Percentiles rank a stretch among this genome's conserved stretches.
Evolutionary conservation across 2,113 vertebrate species (phyloP).

Genomic region (Accipiter cooperii): DNA sequence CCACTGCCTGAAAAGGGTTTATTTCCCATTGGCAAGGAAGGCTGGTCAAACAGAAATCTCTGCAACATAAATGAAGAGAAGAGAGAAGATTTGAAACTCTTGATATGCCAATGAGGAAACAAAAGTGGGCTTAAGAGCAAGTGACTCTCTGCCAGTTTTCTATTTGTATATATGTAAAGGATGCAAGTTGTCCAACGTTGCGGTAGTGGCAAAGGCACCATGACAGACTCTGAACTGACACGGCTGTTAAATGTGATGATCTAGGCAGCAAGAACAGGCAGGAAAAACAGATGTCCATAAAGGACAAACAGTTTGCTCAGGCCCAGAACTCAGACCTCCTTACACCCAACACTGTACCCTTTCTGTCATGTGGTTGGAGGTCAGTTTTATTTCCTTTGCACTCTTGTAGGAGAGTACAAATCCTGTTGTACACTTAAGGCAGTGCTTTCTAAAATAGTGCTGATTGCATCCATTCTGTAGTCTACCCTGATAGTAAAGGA

Average conservation of each 20-base stretch:
- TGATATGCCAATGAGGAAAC: neutral
- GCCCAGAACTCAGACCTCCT: neutral
- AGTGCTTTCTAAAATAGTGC: neutral
- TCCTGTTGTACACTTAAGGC: neutral
- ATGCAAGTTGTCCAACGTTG: neutral
- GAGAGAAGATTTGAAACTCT: neutral
- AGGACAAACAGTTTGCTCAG: neutral
- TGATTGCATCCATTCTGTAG: neutral
- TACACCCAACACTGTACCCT: neutral
- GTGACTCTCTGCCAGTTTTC: neutral
- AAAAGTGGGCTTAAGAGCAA: neutral
- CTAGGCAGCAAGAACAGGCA: neutral
- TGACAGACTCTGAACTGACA: neutral
- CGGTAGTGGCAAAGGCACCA: neutral
- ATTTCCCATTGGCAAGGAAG: neutral
- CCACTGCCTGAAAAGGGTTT: neutral
- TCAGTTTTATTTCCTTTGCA: neutral
- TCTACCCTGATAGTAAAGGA: neutral
- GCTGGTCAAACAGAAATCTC: neutral
- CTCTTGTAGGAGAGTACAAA: neutral
- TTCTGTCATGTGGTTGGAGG: neutral
- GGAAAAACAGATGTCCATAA: neutral
- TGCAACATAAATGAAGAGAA: neutral
- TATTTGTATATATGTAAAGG: neutral
- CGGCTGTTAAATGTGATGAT: fast-evolving